phyloP scores from a whole-genome alignment of 2,888 invertebrate genomes.

The Eupelmus urozonus region DNA sequence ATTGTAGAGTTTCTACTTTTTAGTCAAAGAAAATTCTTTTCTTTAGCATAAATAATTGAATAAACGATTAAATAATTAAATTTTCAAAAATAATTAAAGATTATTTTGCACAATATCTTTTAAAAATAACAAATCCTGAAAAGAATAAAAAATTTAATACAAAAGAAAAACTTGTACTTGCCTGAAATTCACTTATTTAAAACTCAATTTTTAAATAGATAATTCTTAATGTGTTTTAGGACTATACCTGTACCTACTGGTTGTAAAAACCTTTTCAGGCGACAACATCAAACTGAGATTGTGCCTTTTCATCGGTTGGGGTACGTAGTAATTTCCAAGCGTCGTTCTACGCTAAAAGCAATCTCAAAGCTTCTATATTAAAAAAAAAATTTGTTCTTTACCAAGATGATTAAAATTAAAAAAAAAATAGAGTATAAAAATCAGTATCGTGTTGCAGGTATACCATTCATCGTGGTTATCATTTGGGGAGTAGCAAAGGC shows the following conservation, averaged over 20 bases:
- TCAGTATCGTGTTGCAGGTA: conserved; percentile 76
- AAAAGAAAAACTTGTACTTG: too few relatives aligned
- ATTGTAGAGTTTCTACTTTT: too few relatives aligned
- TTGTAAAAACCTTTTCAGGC: conserved; percentile 91
- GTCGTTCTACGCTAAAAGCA: too few relatives aligned
- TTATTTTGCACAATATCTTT: too few relatives aligned
- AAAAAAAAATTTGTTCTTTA: background rate
- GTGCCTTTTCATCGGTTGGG: conserved; percentile 92
- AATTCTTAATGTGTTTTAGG: conserved; percentile 69
- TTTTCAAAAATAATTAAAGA: too few relatives aligned
- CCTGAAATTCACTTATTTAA: too few relatives aligned
- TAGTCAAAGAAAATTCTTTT: too few relatives aligned
- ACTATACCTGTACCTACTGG: conserved; percentile 90
- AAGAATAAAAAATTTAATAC: too few relatives aligned
- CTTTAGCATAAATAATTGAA: too few relatives aligned
- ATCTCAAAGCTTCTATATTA: too few relatives aligned
- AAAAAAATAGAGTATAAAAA: background rate
- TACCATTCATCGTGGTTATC: conserved; percentile 80
- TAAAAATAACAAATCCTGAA: too few relatives aligned
- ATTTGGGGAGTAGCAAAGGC: conserved; percentile 81
- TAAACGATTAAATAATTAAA: too few relatives aligned
- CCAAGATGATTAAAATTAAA: background rate
- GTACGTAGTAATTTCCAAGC: conserved; percentile 80
- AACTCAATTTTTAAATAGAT: background rate
- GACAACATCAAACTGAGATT: conserved; percentile 91